A percentile compares a stretch with the other conserved stretches of the same genome.
Evolutionary conservation across 92 coral and sea anemone species (phyloP).

Genomic region (Zoanthus sansibaricus): DNA sequence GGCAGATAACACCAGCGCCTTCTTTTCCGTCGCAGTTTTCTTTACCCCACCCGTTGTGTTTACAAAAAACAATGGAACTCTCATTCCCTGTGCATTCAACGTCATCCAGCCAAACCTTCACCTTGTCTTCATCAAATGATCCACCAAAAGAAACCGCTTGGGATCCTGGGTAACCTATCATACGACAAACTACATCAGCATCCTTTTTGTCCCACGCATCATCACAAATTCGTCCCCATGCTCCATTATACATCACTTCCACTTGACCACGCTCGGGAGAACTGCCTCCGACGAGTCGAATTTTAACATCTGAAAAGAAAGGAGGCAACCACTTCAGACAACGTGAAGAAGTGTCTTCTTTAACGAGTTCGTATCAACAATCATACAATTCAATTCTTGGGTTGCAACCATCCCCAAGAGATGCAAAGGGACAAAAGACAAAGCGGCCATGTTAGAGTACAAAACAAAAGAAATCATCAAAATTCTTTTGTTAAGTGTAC

Average conservation of each 20-base stretch:
- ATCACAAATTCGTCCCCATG: slow-evolving; percentile 34
- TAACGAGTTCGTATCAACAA: no score
- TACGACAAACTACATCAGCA: slow-evolving; percentile 32
- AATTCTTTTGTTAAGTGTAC: no score
- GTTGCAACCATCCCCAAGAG: no score
- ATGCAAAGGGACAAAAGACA: no score
- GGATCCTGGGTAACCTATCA: slow-evolving; percentile 27
- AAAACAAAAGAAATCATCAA: no score
- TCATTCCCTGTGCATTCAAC: slow-evolving; percentile 24
- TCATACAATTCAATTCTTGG: no score
- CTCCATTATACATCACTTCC: slow-evolving; percentile 4
- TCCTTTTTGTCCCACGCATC: slow-evolving; percentile 31
- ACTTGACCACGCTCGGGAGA: not conserved
- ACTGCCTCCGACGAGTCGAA: slow-evolving; percentile 7
- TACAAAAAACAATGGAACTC: not conserved
- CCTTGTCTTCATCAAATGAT: not conserved
- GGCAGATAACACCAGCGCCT: slow-evolving; percentile 20
- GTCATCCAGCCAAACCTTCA: slow-evolving; percentile 14
- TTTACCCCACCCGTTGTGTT: slow-evolving; percentile 18
- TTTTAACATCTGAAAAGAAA: not conserved
- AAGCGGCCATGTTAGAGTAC: no score
- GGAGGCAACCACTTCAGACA: no score
- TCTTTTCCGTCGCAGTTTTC: slow-evolving; percentile 14
- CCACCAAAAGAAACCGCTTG: slow-evolving; percentile 13
- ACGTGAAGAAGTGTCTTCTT: no score